These are phyloP conservation scores for Drosophila sp. DNA, from an alignment of 1,140 invertebrate species.

Conservation along the genomic window DNA sequence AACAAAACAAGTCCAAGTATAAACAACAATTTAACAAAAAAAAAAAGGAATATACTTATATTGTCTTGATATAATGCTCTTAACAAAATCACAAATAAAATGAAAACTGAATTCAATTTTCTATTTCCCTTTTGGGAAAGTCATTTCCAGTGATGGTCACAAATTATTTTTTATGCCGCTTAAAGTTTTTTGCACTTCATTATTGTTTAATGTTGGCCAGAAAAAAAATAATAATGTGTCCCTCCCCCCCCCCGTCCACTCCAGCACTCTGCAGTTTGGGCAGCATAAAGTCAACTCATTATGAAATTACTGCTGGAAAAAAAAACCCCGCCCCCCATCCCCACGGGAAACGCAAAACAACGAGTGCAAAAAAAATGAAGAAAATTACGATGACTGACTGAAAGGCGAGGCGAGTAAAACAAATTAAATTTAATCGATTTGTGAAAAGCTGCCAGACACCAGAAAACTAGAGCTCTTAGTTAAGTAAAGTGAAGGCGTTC, in stretches of 20 bases:
- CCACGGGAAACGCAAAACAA: slow-evolving; percentile 16
- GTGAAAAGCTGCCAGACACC: slow-evolving; percentile 66
- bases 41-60: too few species aligned
- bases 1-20: slow-evolving; percentile 39
- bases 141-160: not conserved
- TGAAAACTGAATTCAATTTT: slow-evolving; percentile 14
- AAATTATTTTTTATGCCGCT: slow-evolving; percentile 16
- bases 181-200: slow-evolving; percentile 47
- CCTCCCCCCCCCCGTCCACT: not conserved
- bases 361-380: slow-evolving; percentile 22
- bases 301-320: slow-evolving; percentile 69
- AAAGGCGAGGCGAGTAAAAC: slow-evolving; percentile 68
- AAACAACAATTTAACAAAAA: not conserved
- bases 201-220: slow-evolving; percentile 50
- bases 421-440: slow-evolving; percentile 83
- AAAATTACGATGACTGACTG: slow-evolving; percentile 47
- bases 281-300: slow-evolving; percentile 79
- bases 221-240: not conserved
- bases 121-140: slow-evolving; percentile 17
- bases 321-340: not conserved
- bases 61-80: slow-evolving; percentile 35
- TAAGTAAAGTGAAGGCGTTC: slow-evolving; percentile 53
- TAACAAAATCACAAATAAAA: slow-evolving; percentile 31
- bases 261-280: slow-evolving; percentile 39
- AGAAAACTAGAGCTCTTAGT: slow-evolving; percentile 39